Conservation (phyloP, 2,888 invertebrate genomes). For the Theretra japonica region DNA sequence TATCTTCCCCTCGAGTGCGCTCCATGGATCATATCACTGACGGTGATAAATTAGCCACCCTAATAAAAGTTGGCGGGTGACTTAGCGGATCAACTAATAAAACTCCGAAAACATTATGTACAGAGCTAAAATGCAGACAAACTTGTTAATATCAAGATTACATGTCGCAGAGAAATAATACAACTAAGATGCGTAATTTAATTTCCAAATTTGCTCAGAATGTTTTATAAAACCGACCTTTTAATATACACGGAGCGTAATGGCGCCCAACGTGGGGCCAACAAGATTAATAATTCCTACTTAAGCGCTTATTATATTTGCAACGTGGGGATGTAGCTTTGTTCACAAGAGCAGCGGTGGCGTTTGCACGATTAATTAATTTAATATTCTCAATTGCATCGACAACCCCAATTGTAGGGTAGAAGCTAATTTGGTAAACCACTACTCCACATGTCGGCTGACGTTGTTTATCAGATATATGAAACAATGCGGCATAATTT, state of each 20-base stretch:
- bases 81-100: constrained; percentile 43
- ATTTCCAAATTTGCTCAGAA: constrained; percentile 35
- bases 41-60: constrained; percentile 67
- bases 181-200: constrained; percentile 21
- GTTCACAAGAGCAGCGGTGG: constrained; percentile 41
- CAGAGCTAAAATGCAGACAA: constrained; percentile 30
- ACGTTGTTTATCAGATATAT: constrained; percentile 5
- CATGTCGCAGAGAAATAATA: constrained; percentile 26
- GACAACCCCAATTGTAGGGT: constrained; percentile 23
- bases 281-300: constrained; percentile 58
- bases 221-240: constrained; percentile 43
- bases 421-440: constrained; percentile 12
- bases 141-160: constrained; percentile 23
- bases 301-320: constrained; percentile 55
- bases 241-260: constrained; percentile 49
- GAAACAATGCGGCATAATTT: neutral
- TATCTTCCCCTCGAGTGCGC: constrained; percentile 53
- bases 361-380: constrained; percentile 33
- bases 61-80: constrained; percentile 56
- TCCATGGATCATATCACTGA: constrained; percentile 64
- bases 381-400: constrained; percentile 30
- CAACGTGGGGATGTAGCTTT: constrained; percentile 40
- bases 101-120: constrained; percentile 42
- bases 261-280: constrained; percentile 66
- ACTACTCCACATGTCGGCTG: constrained; percentile 11